Conservation (phyloP, 2,113 vertebrate genomes). For the Cololabis saira region DNA sequence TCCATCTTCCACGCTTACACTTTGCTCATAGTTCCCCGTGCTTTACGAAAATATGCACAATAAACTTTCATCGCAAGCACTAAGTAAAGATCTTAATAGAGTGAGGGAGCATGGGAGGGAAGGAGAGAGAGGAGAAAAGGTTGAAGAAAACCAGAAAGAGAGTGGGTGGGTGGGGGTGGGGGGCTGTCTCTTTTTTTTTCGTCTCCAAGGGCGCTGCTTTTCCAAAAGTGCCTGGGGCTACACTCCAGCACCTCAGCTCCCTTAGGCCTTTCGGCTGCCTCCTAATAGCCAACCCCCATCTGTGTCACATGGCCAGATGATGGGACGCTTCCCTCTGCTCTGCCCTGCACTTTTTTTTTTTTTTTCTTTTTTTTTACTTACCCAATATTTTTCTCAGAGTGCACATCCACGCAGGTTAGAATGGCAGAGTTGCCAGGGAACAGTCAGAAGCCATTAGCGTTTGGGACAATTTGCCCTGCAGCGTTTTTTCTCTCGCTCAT, state of each 20-base stretch:
- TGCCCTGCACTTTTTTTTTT: conserved; percentile 66
- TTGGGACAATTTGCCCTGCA: conserved; percentile 99
- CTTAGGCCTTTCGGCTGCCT: conserved; percentile 95
- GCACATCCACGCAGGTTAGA: conserved; percentile 98
- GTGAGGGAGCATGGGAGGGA: conserved; percentile 10
- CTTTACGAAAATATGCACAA: conserved; percentile 51
- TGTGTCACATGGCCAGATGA: conserved; percentile 81
- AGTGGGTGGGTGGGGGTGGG: conserved; percentile 42
- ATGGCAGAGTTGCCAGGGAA: conserved; percentile 99
- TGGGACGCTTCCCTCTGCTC: conserved; percentile 88
- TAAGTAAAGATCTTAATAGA: conserved; percentile 67
- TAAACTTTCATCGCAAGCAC: conserved; percentile 69
- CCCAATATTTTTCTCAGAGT: conserved; percentile 80
- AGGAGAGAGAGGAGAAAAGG: conserved; percentile 51
- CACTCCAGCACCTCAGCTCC: conserved; percentile 98
- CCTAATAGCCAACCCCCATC: conserved; percentile 96
- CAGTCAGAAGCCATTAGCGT: conserved; percentile 99
- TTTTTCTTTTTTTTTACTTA: conserved; percentile 18
- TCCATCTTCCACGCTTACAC: conserved; percentile 59
- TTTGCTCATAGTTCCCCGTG: conserved; percentile 12
- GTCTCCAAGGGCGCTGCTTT: conserved; percentile 95
- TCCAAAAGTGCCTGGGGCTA: conserved; percentile 96
- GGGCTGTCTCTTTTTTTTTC: conserved; percentile 74
- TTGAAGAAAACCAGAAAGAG: conserved; percentile 51
- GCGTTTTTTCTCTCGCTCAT: conserved; percentile 92